phyloP scores from a whole-genome alignment of 2,113 vertebrate species.

The Corythaixoides concolor region DNA sequence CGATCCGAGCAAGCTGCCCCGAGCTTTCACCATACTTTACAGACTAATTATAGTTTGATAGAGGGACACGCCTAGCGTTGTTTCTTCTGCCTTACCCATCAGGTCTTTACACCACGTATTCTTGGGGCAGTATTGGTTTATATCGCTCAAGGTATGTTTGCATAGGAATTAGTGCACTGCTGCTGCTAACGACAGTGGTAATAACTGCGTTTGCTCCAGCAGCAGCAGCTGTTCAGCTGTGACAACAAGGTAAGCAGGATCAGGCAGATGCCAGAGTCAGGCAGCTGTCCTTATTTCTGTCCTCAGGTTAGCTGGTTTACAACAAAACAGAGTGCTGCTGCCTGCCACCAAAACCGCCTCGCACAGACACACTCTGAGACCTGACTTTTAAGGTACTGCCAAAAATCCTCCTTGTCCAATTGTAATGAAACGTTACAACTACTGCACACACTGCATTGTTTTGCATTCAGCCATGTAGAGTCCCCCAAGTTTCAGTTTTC shows the following conservation, averaged over 20 bases:
- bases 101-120: neutral
- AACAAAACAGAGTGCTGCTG: neutral
- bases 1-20: neutral
- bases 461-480: neutral
- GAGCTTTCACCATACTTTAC: neutral
- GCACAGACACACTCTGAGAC: neutral
- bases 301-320: neutral
- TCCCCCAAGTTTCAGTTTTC: neutral
- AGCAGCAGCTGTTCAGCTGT: neutral
- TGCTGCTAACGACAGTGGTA: neutral
- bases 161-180: neutral
- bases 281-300: neutral
- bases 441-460: neutral
- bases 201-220: neutral
- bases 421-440: neutral
- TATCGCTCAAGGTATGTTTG: neutral
- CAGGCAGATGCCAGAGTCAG: neutral
- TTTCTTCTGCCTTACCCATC: neutral
- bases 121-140: neutral
- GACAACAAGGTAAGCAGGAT: neutral
- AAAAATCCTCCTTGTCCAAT: neutral
- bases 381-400: neutral
- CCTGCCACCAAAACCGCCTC: fast-evolving
- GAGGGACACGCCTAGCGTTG: no score
- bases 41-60: neutral